Percentiles rank a stretch among this genome's conserved stretches.
phyloP scores from a whole-genome alignment of 2,113 vertebrate genomes.

The Paradoxurus hermaphroditus region DNA sequence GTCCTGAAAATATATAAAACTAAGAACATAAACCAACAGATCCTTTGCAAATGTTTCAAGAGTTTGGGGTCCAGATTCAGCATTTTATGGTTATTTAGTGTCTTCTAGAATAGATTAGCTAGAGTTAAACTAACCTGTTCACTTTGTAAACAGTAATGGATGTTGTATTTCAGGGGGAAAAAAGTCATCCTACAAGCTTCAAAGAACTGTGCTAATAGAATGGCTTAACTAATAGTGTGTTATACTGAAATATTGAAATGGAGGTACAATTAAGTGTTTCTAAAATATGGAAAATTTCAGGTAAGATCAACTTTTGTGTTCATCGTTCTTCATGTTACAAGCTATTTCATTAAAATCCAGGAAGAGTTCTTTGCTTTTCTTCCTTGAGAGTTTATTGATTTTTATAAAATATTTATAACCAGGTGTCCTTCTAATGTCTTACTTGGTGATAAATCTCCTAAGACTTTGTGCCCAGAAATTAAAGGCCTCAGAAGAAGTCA shows the following conservation, averaged over 20 bases:
- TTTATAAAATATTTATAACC: slow-evolving; percentile 6
- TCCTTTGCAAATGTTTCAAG: neutral
- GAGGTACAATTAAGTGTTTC: neutral
- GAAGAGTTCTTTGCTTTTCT: neutral
- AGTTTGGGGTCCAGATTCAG: neutral
- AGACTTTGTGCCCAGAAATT: neutral
- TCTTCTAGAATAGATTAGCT: neutral
- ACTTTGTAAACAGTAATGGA: neutral
- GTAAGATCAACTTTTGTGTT: neutral
- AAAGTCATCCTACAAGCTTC: neutral
- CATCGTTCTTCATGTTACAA: neutral
- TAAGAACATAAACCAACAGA: neutral
- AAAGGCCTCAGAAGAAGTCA: neutral
- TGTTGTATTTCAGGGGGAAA: neutral
- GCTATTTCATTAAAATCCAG: neutral
- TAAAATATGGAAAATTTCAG: neutral
- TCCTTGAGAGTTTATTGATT: neutral
- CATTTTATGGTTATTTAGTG: neutral
- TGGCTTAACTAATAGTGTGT: neutral
- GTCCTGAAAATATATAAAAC: neutral
- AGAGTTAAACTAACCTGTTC: neutral
- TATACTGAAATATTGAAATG: neutral
- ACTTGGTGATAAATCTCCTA: neutral
- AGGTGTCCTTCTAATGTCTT: neutral
- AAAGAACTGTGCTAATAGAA: neutral